A percentile compares a stretch with the other conserved stretches of the same genome.
Evolutionary conservation across 2,888 invertebrate species (phyloP).

Genomic region (Lasius platythorax): DNA sequence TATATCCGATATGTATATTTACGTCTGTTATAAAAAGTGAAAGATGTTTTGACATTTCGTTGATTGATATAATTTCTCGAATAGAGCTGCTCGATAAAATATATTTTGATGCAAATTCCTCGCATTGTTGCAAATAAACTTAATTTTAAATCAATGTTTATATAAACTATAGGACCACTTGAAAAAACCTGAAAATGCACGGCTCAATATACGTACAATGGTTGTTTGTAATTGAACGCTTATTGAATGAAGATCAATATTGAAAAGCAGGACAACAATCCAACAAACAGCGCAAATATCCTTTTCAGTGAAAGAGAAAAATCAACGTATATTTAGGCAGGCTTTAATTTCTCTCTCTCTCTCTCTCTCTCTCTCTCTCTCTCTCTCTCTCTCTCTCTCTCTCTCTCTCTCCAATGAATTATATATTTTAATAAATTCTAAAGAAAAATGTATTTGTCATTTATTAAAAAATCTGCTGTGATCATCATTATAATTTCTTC

Average conservation of each 20-base stretch:
- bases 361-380: too few relatives aligned
- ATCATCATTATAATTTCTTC: not conserved
- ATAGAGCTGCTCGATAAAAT: not conserved
- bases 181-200: constrained; percentile 10
- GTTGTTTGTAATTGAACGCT: constrained; percentile 11
- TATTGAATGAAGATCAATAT: constrained; percentile 20
- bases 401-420: not conserved
- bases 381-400: too few relatives aligned
- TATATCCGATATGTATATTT: not conserved
- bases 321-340: not conserved
- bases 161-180: not conserved
- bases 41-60: not conserved
- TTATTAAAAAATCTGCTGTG: not conserved
- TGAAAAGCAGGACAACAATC: constrained; percentile 5
- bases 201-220: not conserved
- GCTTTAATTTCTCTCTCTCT: not conserved
- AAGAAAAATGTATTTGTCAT: not conserved
- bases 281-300: constrained; percentile 1
- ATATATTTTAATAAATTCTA: not conserved
- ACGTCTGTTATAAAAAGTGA: not conserved
- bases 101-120: constrained; percentile 1
- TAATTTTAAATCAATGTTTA: constrained; percentile 22
- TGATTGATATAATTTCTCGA: not conserved
- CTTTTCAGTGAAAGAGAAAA: not conserved
- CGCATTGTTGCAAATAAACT: constrained; percentile 18